Percentiles rank a stretch among this genome's conserved stretches.
phyloP scores from a whole-genome alignment of 2,888 invertebrate species.

The Folsomia manolachei region DNA sequence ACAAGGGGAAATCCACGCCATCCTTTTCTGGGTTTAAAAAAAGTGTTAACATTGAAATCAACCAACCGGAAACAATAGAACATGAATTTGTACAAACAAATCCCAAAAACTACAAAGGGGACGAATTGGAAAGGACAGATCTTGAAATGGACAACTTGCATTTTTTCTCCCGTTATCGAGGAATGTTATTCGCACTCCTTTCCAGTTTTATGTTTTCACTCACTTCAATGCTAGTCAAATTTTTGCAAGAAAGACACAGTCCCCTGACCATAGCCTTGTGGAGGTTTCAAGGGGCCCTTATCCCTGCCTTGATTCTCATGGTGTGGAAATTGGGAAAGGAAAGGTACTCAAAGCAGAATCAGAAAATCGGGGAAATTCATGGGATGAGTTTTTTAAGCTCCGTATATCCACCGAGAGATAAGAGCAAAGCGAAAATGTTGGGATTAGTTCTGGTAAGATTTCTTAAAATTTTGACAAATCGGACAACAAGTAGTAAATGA shows the following conservation, averaged over 20 bases:
- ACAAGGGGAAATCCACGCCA: no score
- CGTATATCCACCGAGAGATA: slow-evolving; percentile 26
- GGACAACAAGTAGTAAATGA: not conserved
- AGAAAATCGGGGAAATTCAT: not conserved
- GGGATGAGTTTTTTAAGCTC: not conserved
- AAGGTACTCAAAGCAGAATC: no score
- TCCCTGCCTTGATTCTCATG: slow-evolving; percentile 39
- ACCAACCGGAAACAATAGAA: no score
- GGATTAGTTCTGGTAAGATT: slow-evolving; percentile 27
- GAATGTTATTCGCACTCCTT: slow-evolving; percentile 37
- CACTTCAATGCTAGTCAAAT: slow-evolving; percentile 42
- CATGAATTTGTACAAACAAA: no score
- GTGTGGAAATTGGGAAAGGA: slow-evolving; percentile 15
- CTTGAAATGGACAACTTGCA: not conserved
- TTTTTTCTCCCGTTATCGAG: slow-evolving; percentile 24
- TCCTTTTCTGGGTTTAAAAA: no score
- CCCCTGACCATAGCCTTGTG: slow-evolving; percentile 42
- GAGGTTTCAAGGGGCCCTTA: slow-evolving; percentile 43
- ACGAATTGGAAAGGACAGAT: no score
- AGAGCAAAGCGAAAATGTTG: slow-evolving; percentile 18
- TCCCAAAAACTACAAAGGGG: no score
- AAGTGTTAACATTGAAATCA: no score
- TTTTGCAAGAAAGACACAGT: slow-evolving; percentile 34
- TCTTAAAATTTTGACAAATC: not conserved
- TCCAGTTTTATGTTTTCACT: slow-evolving; percentile 41